Conservation (phyloP, 1,140 invertebrate genomes). For the Camponotus pennsylvanicus region DNA sequence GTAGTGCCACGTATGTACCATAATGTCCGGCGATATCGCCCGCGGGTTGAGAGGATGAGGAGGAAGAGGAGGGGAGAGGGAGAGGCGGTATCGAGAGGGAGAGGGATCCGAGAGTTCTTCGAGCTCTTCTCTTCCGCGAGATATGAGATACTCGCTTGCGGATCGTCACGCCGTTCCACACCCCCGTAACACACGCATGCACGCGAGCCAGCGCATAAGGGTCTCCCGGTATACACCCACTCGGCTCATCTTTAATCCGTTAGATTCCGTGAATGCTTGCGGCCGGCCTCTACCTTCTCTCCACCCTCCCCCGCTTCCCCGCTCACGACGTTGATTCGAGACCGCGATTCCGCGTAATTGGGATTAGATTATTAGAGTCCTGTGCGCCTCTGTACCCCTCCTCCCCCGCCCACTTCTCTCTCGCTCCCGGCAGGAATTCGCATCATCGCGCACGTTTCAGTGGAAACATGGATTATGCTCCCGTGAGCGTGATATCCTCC, state of each 20-base stretch:
- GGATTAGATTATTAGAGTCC: slow-evolving; percentile 78
- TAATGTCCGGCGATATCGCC: slow-evolving; percentile 74
- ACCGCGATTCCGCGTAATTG: slow-evolving; percentile 77
- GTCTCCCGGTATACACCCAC: slow-evolving; percentile 63
- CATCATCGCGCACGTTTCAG: slow-evolving; percentile 38
- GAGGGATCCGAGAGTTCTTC: slow-evolving; percentile 33
- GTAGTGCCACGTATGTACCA: slow-evolving; percentile 75
- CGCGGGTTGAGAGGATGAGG: slow-evolving; percentile 52
- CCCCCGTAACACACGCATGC: slow-evolving; percentile 51
- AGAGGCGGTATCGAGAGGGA: slow-evolving; percentile 40
- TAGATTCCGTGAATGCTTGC: slow-evolving; percentile 78
- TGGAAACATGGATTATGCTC: slow-evolving; percentile 32
- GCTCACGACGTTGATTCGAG: slow-evolving; percentile 63
- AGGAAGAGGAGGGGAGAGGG: slow-evolving; percentile 4
- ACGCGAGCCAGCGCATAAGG: slow-evolving; percentile 73
- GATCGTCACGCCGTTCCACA: slow-evolving; percentile 64
- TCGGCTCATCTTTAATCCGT: slow-evolving; percentile 68
- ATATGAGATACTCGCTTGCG: slow-evolving; percentile 1
- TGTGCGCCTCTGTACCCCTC: not conserved
- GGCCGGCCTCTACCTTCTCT: slow-evolving; percentile 28
- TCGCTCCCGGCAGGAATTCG: slow-evolving; percentile 67
- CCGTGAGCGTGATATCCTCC: slow-evolving; percentile 36
- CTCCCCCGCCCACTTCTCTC: not conserved
- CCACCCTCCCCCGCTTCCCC: not conserved
- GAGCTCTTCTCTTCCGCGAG: slow-evolving; percentile 73